Percentiles rank a stretch among this genome's conserved stretches.
phyloP scores from a whole-genome alignment of 2,113 vertebrate species.

The Ginglymostoma cirratum region DNA sequence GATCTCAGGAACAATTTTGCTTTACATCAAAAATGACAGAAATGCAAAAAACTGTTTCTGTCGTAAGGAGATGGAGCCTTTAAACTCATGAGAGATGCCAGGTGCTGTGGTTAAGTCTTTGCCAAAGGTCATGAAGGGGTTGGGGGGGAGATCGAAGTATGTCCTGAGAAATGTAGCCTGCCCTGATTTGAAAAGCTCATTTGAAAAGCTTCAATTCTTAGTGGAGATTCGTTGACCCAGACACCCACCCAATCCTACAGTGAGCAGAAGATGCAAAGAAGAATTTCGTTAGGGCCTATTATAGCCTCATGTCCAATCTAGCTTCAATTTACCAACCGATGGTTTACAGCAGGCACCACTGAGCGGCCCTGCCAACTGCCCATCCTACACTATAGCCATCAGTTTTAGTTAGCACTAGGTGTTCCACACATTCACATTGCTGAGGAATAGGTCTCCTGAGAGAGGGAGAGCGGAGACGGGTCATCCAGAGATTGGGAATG shows the following conservation, averaged over 20 bases:
- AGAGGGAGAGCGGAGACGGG: not conserved
- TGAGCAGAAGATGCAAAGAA: not conserved
- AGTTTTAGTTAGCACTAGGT: not conserved
- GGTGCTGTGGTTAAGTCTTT: not conserved
- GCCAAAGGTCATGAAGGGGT: not conserved
- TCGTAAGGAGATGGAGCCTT: not conserved
- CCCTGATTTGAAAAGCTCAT: not conserved
- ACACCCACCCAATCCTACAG: not conserved
- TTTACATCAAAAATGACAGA: not conserved
- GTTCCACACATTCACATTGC: not conserved
- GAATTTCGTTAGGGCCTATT: not conserved
- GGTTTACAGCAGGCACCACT: not conserved
- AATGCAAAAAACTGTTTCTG: not conserved
- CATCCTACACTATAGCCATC: not conserved
- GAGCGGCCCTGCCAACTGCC: not conserved
- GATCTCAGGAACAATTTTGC: not conserved
- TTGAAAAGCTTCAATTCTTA: not conserved
- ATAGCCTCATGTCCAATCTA: not conserved
- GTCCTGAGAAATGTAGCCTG: not conserved
- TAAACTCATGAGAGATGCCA: not conserved
- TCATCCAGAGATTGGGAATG: not conserved
- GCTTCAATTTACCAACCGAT: not conserved
- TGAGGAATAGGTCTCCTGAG: not conserved
- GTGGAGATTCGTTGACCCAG: not conserved
- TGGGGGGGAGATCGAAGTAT: not conserved